Percentiles rank a stretch among this genome's conserved stretches.
phyloP scores from a whole-genome alignment of 2,797 vertebrate genomes.

The Pseudomugil tenellus region DNA sequence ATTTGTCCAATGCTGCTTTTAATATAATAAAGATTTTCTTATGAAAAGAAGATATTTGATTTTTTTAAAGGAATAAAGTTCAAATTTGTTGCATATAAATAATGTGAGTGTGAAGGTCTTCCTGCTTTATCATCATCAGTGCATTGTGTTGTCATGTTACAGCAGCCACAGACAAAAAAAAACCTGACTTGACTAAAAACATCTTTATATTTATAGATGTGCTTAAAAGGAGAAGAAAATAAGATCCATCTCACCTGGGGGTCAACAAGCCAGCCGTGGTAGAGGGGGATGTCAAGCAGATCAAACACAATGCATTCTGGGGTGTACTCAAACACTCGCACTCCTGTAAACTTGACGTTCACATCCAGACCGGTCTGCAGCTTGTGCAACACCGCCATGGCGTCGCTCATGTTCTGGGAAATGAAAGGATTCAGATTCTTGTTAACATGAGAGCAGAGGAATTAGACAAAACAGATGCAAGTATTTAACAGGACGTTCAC shows the following conservation, averaged over 20 bases:
- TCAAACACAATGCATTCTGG: slow-evolving; percentile 99
- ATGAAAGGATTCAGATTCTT: background rate
- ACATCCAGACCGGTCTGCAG: slow-evolving; percentile 98
- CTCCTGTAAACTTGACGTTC: slow-evolving; percentile 97
- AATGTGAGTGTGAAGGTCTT: background rate
- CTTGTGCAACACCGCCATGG: slow-evolving; percentile 97
- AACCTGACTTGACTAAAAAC: background rate
- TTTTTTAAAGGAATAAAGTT: background rate
- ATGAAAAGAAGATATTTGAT: too few species aligned
- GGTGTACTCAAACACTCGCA: slow-evolving; percentile 97
- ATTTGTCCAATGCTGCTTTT: too few species aligned
- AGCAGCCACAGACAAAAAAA: background rate
- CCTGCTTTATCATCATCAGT: background rate
- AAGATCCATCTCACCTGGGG: slow-evolving; percentile 88
- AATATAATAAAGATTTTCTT: too few species aligned
- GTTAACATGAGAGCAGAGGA: background rate
- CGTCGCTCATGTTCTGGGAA: slow-evolving; percentile 96
- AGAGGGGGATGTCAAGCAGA: slow-evolving; percentile 97
- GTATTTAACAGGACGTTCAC: too few species aligned
- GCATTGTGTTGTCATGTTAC: background rate
- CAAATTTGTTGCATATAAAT: background rate
- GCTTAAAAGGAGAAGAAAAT: slow-evolving; percentile 1
- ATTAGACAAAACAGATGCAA: too few species aligned
- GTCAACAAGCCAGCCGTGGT: slow-evolving; percentile 98
- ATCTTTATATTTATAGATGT: background rate